Base-by-base conservation (phyloP, 2,113 vertebrate genomes). In the Chelonoidis abingdonii region DNA sequence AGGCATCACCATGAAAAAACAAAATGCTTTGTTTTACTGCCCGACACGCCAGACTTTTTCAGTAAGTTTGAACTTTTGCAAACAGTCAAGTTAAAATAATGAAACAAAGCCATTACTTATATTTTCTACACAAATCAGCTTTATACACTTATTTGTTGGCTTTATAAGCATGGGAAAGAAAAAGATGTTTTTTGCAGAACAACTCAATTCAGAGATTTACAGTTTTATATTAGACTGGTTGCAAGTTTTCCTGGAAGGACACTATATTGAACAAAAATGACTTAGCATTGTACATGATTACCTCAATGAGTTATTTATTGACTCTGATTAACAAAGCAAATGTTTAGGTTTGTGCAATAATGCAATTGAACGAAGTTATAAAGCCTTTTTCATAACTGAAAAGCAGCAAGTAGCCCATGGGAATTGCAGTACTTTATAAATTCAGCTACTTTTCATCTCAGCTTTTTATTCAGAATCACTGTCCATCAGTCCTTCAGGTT, bases 401-500 rank as follows among this genome's bases (percentile, higher is more conserved):
- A 31, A 31, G 47, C 56, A 50, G 47, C 10, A 65, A 27, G 35
- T 4, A 84, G 52, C 35, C 22, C 44, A 44, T 16, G 3, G 6
- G 17, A 47, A 75, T 47, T 2, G 54, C 6, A 17, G 16, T 1
- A 10, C 21, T 79, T 49, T 65, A 69, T 0, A 38, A 80, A 65
- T 3, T 50, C 69, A 54, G 38, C 5, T 1, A 1, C 19, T 4
- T 62, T 38, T 54, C 14, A 50, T 8, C 21, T 24, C 14, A 50
- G 4, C 22, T 10, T 1, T 81, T 62, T 47, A 31, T 82, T 50
- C 35, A 49, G 31, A 86, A 75, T 31, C 11, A 14, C 38, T 1
- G 53, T 41, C 78, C 84, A 72, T 83, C 1, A 1, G 53, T 1
- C 0, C 0, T 89, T 50, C 49, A 81, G 25, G 44, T 65, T 4